A percentile compares a stretch with the other conserved stretches of the same genome.
Conservation (phyloP, 2,113 vertebrate species). For the Pelvicachromis taeniatus region DNA sequence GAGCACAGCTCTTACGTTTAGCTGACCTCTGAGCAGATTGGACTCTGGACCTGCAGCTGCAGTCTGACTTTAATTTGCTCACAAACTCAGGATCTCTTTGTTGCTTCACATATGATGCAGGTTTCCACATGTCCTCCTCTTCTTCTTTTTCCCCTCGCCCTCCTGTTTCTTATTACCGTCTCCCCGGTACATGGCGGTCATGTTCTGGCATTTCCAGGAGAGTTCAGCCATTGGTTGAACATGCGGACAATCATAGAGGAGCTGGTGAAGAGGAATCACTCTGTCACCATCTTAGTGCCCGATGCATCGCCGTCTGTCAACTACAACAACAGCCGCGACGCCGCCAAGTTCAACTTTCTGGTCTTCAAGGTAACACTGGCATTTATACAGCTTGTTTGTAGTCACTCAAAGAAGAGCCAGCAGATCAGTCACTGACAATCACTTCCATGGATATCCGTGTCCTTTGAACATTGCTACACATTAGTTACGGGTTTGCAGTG, state of each 20-base stretch:
- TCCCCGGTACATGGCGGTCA: not conserved
- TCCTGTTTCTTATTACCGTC: not conserved
- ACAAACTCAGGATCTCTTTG: not conserved
- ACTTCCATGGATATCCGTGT: not conserved
- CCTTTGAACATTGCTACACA: not conserved
- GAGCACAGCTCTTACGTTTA: not conserved
- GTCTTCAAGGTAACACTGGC: constrained; percentile 6
- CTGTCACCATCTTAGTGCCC: not conserved
- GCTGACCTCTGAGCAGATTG: not conserved
- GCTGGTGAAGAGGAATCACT: constrained; percentile 19
- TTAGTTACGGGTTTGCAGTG: not conserved
- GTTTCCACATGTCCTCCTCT: not conserved
- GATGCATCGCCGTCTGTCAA: not conserved
- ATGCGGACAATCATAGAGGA: constrained; percentile 16
- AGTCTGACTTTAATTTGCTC: not conserved
- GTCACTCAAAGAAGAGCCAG: not conserved
- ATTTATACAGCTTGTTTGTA: not conserved
- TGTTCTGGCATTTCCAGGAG: constrained; percentile 11
- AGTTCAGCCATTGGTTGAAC: constrained; percentile 39
- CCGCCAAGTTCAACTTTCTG: not conserved
- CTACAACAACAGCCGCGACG: not conserved
- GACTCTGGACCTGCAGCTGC: not conserved
- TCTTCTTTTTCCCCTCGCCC: not conserved
- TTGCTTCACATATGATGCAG: not conserved
- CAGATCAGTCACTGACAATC: not conserved